These are phyloP conservation scores for Margaritifera margaritifera DNA, from an alignment of 2,888 invertebrate species.

Conservation along the genomic window DNA sequence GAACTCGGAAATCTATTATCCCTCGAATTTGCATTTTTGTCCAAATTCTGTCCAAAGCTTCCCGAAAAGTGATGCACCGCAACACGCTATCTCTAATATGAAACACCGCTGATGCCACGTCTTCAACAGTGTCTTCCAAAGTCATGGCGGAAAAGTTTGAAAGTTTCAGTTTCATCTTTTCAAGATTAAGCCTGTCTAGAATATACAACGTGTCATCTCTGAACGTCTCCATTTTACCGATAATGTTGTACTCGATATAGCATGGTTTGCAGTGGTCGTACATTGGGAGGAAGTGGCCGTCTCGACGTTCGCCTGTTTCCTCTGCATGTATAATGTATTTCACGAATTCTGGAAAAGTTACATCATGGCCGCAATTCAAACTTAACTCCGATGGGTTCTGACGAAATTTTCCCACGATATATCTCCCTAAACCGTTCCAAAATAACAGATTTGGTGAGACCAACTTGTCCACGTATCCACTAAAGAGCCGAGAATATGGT, in stretches of 20 bases:
- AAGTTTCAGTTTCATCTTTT: neutral
- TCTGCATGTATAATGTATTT: constrained; percentile 24
- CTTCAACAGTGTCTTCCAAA: too few species aligned
- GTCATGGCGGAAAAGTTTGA: too few species aligned
- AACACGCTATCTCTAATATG: too few species aligned
- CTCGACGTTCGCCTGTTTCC: constrained; percentile 8
- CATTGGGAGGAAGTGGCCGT: constrained; percentile 34
- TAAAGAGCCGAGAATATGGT: constrained; percentile 26
- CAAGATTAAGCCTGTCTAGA: constrained; percentile 11
- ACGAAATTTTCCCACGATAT: constrained; percentile 8
- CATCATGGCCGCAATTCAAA: constrained; percentile 23
- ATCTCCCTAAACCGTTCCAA: constrained; percentile 13
- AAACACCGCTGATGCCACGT: too few species aligned
- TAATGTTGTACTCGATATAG: constrained; percentile 29
- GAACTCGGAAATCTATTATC: constrained; percentile 14
- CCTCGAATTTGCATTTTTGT: constrained; percentile 27
- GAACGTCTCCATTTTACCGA: constrained; percentile 31
- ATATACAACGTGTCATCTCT: constrained; percentile 22
- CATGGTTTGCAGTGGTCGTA: constrained; percentile 36
- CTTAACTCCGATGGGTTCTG: constrained; percentile 8
- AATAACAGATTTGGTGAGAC: constrained; percentile 25
- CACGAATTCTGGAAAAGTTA: constrained; percentile 30
- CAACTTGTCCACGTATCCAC: constrained; percentile 33
- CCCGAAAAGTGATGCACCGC: constrained; percentile 9
- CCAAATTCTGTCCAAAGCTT: constrained; percentile 20